phyloP scores from a whole-genome alignment of 2,797 vertebrate species.

The Schizopygopsis malacanthus region DNA sequence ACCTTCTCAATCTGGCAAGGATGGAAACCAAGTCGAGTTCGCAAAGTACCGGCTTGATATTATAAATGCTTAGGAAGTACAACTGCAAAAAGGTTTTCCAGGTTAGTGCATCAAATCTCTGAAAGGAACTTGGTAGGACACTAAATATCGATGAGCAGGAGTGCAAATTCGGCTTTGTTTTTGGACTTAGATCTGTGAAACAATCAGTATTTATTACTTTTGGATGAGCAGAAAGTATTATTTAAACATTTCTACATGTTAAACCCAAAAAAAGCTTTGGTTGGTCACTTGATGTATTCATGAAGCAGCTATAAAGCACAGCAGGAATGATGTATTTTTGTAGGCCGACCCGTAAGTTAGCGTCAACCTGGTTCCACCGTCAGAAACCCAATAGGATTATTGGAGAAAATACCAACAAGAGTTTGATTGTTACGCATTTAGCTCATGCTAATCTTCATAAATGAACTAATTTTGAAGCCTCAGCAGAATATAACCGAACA shows the following conservation, averaged over 20 bases:
- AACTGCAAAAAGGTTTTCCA: not conserved
- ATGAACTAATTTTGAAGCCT: not conserved
- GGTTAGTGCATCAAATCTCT: not conserved
- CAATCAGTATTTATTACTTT: not conserved
- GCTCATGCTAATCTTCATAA: not conserved
- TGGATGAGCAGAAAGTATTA: not conserved
- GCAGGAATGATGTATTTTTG: not conserved
- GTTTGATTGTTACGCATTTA: not conserved
- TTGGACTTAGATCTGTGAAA: not conserved
- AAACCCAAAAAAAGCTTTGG: not conserved
- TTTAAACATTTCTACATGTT: not conserved
- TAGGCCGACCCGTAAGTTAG: not conserved
- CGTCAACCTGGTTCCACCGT: not conserved
- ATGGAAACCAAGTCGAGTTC: not conserved
- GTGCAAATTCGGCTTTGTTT: not conserved
- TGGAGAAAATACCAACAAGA: not conserved
- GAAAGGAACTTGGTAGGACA: not conserved
- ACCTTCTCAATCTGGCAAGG: too few relatives aligned
- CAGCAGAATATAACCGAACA: not conserved
- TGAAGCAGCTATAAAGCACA: too few relatives aligned
- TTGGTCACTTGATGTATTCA: too few relatives aligned
- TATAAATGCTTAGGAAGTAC: not conserved
- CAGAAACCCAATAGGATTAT: not conserved
- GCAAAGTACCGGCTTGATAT: not conserved
- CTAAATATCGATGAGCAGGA: not conserved